phyloP scores from a whole-genome alignment of 2,113 vertebrate species.

The Lophochroa leadbeateri region DNA sequence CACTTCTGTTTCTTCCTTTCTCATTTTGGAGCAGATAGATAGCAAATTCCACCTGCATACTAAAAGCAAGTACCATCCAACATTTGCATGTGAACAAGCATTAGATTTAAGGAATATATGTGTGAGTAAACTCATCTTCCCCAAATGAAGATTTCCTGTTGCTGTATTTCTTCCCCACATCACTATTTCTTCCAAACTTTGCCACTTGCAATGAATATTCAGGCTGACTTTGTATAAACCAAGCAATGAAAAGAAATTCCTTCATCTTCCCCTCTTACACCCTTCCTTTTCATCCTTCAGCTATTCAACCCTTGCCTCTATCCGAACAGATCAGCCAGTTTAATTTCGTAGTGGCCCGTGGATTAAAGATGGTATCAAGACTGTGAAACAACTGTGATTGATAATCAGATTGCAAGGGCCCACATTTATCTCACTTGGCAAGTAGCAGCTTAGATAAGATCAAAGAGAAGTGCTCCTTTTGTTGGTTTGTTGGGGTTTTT shows the following conservation, averaged over 20 bases:
- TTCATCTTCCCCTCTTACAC: background rate
- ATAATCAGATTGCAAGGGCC: conserved; percentile 34
- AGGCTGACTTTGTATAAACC: background rate
- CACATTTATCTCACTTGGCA: conserved; percentile 14
- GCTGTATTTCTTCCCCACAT: fast-evolving
- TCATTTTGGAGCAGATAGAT: background rate
- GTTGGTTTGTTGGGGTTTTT: background rate
- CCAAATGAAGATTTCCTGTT: background rate
- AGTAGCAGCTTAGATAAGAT: conserved; percentile 31
- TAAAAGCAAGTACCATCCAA: background rate
- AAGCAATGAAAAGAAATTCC: background rate
- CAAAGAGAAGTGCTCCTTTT: background rate
- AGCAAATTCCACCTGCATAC: background rate
- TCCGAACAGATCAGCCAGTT: background rate
- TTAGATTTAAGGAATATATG: background rate
- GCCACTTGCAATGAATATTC: background rate
- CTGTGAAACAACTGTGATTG: conserved; percentile 27
- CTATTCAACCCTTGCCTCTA: background rate
- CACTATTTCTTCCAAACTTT: background rate
- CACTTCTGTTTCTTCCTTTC: background rate
- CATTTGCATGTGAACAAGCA: background rate
- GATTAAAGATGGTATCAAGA: conserved; percentile 42
- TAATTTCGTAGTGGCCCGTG: conserved; percentile 25
- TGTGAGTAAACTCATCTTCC: background rate
- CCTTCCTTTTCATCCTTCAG: background rate